phyloP scores from a whole-genome alignment of 2,113 vertebrate genomes.

The Gobius niger region DNA sequence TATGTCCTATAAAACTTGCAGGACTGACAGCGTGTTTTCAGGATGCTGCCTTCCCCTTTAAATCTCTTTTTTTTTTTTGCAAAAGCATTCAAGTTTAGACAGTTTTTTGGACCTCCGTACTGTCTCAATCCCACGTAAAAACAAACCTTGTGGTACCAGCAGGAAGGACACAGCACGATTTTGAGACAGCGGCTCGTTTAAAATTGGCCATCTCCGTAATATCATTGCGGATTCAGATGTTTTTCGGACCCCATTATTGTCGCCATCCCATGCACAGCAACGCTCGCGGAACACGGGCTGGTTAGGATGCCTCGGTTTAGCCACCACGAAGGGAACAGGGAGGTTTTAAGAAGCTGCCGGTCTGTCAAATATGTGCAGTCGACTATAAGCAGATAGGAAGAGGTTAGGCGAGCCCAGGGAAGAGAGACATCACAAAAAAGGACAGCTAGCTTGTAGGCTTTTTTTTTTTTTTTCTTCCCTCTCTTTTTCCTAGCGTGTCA shows the following conservation, averaged over 20 bases:
- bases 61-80: not conserved
- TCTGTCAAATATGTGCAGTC: conserved; percentile 64
- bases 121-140: no score
- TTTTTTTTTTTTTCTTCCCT: conserved; percentile 12
- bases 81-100: not conserved
- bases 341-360: conserved; percentile 45
- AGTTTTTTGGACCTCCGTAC: no score
- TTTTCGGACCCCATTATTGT: not conserved
- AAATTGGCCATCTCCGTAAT: no score
- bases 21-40: not conserved
- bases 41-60: not conserved
- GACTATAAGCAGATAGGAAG: conserved; percentile 55
- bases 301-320: conserved; percentile 41
- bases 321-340: conserved; percentile 34
- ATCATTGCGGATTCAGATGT: not conserved
- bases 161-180: no score
- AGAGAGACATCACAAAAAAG: conserved; percentile 55
- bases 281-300: conserved; percentile 13
- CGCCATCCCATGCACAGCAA: not conserved
- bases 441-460: conserved; percentile 44
- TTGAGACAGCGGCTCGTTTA: no score
- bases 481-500: conserved; percentile 57
- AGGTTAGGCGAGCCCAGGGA: conserved; percentile 47
- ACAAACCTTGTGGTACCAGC: no score
- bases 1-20: no score